Evolutionary conservation across 2,888 invertebrate genomes (phyloP).

Genomic region (Diplazon laetatorius): DNA sequence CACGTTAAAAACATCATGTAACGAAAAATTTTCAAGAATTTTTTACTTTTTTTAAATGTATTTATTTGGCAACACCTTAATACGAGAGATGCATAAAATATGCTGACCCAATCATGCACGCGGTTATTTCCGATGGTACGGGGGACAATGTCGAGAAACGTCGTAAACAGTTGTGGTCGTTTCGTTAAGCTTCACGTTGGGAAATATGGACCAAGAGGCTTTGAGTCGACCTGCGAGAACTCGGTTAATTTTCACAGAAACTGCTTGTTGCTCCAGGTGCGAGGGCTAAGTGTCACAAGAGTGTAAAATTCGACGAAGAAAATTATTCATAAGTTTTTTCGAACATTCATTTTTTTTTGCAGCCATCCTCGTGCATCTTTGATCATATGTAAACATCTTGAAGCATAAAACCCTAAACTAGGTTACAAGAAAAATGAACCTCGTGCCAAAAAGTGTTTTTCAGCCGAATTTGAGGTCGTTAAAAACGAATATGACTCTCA

Average conservation of each 20-base stretch:
- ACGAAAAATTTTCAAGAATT: too few relatives aligned
- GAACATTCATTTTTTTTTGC: too few relatives aligned
- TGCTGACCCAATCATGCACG: background rate
- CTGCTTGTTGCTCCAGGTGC: background rate
- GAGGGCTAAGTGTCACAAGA: background rate
- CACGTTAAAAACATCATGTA: too few relatives aligned
- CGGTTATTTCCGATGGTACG: background rate
- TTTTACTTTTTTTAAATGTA: too few relatives aligned
- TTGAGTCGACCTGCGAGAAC: background rate
- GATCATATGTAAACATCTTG: too few relatives aligned
- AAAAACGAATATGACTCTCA: too few relatives aligned
- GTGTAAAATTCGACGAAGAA: background rate
- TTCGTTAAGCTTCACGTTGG: slow-evolving; percentile 7
- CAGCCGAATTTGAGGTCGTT: too few relatives aligned
- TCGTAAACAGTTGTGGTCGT: background rate
- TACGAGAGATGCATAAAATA: slow-evolving; percentile 7
- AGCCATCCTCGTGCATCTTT: too few relatives aligned
- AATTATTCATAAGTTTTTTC: background rate
- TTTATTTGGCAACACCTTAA: too few relatives aligned
- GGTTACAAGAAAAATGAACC: too few relatives aligned
- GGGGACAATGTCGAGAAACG: background rate
- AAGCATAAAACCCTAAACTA: too few relatives aligned
- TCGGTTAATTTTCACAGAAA: background rate
- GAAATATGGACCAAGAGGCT: background rate
- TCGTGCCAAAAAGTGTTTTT: too few relatives aligned